Evolutionary conservation across 2,888 invertebrate species (phyloP).

Genomic region (Leptura quadrifasciata): DNA sequence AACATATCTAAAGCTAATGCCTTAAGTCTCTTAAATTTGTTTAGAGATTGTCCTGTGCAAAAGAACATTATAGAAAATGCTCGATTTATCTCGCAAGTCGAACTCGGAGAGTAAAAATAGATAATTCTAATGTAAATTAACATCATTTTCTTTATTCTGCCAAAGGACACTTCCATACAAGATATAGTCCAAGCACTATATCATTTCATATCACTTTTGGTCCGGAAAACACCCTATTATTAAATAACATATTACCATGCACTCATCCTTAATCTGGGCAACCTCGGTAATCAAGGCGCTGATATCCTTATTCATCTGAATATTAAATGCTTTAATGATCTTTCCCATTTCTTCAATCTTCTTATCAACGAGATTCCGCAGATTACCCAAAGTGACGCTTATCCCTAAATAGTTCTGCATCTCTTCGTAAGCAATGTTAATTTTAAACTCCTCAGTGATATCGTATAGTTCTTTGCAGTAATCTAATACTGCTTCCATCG

Average conservation of each 20-base stretch:
- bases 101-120: no score
- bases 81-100: no score
- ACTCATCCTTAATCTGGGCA: slow-evolving; percentile 83
- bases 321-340: slow-evolving; percentile 83
- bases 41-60: no score
- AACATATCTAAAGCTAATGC: no score
- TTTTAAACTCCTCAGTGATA: slow-evolving; percentile 86
- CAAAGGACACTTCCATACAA: no score
- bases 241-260: slow-evolving; percentile 75
- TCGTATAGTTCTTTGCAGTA: slow-evolving; percentile 90
- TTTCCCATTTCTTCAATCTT: slow-evolving; percentile 81
- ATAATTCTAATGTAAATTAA: no score
- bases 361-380: slow-evolving; percentile 83
- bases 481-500: slow-evolving; percentile 84
- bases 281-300: slow-evolving; percentile 83
- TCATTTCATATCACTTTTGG: no score
- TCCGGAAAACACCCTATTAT: no score
- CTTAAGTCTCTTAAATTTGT: no score
- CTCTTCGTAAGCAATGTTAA: slow-evolving; percentile 84
- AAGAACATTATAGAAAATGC: no score
- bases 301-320: slow-evolving; percentile 87
- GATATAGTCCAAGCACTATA: no score
- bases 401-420: slow-evolving; percentile 80
- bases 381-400: slow-evolving; percentile 78
- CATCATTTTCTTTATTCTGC: no score